phyloP scores from a whole-genome alignment of 2,113 vertebrate genomes.

The Callaeas wilsoni region DNA sequence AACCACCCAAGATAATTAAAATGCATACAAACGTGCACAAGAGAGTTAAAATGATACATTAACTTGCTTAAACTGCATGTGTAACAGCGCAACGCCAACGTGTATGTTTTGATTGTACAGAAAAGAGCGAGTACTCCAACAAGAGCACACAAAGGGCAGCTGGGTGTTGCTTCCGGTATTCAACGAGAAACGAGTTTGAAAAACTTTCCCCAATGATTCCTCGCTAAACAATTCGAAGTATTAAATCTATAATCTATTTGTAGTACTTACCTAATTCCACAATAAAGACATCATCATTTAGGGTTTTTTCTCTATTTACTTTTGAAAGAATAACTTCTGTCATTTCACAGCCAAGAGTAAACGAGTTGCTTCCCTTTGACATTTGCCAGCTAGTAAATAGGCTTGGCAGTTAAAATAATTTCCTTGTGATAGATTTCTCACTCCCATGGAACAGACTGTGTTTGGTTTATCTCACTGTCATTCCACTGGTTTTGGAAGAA shows the following conservation, averaged over 20 bases:
- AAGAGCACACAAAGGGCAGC: not conserved
- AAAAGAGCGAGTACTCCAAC: not conserved
- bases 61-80: not conserved
- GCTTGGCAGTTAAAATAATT: not conserved
- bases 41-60: not conserved
- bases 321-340: not conserved
- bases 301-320: not conserved
- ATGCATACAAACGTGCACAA: accelerated
- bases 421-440: not conserved
- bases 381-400: not conserved
- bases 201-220: not conserved
- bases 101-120: not conserved
- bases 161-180: not conserved
- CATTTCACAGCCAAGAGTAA: not conserved
- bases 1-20: not conserved
- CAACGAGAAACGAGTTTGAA: not conserved
- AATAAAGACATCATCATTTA: not conserved
- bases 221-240: not conserved
- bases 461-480: not conserved
- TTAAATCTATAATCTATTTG: not conserved
- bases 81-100: not conserved
- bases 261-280: not conserved
- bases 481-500: not conserved
- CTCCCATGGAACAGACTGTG: not conserved
- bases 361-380: not conserved